Conservation (phyloP, 1,140 invertebrate genomes). For the Lithobius niger region DNA sequence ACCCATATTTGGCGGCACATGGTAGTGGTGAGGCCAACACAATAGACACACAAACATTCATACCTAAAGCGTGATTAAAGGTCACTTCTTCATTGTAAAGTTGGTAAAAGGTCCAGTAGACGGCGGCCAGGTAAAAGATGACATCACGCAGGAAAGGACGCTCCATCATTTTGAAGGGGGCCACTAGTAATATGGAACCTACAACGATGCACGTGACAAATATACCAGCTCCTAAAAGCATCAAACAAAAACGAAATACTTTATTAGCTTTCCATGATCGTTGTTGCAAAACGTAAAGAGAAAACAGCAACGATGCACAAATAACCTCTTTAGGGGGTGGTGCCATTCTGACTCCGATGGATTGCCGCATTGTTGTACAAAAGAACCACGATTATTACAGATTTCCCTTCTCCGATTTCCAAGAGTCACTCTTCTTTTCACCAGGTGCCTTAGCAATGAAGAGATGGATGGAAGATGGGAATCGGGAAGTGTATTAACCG, state of each 20-base stretch:
- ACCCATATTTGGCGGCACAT: constrained; percentile 21
- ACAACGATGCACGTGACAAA: constrained; percentile 53
- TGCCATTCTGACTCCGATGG: no score
- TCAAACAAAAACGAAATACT: constrained; percentile 6
- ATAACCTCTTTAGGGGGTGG: no score
- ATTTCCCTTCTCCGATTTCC: no score
- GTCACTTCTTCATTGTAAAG: constrained; percentile 34
- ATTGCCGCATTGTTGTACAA: no score
- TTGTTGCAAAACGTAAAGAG: background rate
- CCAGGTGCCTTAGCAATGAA: no score
- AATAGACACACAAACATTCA: no score
- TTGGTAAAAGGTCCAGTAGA: constrained; percentile 36
- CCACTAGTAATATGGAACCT: constrained; percentile 42
- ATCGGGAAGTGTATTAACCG: no score
- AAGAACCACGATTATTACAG: no score
- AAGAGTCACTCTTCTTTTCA: no score
- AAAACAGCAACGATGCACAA: background rate
- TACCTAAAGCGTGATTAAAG: constrained; percentile 36
- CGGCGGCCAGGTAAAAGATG: constrained; percentile 45
- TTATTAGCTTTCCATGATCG: background rate
- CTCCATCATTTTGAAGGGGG: constrained; percentile 44
- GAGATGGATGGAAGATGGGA: no score
- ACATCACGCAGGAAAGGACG: constrained; percentile 50
- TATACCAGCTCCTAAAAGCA: constrained; percentile 45
- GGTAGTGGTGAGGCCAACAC: no score